Base-by-base conservation (phyloP, 2,888 invertebrate species). In the Andrena fulva region DNA sequence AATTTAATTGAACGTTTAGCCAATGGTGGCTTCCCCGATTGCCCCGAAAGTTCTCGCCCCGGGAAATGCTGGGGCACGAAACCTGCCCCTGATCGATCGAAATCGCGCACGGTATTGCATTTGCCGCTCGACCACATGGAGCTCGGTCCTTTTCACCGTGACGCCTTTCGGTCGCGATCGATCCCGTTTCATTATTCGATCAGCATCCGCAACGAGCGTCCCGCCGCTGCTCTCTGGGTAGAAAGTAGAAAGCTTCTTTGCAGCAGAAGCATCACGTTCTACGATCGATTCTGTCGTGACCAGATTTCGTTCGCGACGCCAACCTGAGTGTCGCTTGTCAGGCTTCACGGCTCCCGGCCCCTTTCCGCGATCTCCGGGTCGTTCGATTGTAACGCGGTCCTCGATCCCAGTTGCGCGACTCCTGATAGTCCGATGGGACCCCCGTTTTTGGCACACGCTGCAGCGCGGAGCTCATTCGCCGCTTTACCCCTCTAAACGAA, bases 51-150 rank as follows among this genome's bases (percentile, higher is more conserved):
- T 67, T 42, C 67, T 73, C 48, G 67, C 33, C 56, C 29, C 31
- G 63, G 42, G 60, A 56, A 79, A 60, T 54, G 63, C 54, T 59
- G 56, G 54, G 62, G 67, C 69, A 52, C 62, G 66, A 52, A 16
- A 42, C 5, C 42, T 60, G 78, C 63, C 71, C 3, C 56, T 56
- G 54, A 27, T 77, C 71, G 83, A 77, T 60, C 60, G 75, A 54
- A 48, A 71, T 81, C 62, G 66, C 72, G 70, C 76, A 16, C 42
- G 42, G 16, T 29, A 63, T 75, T 85, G 60, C 79, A 82, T 76
- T 76, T 59, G 67, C 68, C n/a, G 75, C 79, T 54, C 62, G 60
- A 48, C 50, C 50, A 20, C 66, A 72, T 75, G 68, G 72, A 80
- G 62, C 29, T 52, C 27, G 42, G 31, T 48, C 54, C 59, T 69